phyloP scores from a whole-genome alignment of 1,140 invertebrate genomes.

The Eciton burchellii region DNA sequence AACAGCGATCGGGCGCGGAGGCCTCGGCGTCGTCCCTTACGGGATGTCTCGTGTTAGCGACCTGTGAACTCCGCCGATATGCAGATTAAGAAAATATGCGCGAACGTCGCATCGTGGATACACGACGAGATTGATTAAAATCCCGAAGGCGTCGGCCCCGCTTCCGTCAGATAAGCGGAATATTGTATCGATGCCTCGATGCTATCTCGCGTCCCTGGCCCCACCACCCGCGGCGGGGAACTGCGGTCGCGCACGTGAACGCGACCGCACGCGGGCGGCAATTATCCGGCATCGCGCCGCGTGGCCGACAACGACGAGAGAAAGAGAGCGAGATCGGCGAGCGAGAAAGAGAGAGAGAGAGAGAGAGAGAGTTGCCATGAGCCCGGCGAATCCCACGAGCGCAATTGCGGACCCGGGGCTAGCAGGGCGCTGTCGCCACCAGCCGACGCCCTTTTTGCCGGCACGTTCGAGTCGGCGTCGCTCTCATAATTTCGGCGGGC shows the following conservation, averaged over 20 bases:
- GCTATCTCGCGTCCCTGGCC: conserved; percentile 2
- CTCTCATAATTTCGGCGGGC: conserved; percentile 52
- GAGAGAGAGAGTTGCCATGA: conserved; percentile 51
- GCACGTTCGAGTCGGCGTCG: conserved; percentile 55
- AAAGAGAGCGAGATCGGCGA: conserved; percentile 1
- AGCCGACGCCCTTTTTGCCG: conserved; percentile 67
- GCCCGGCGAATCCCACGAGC: conserved; percentile 63
- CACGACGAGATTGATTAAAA: conserved; percentile 28
- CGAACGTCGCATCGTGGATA: not conserved
- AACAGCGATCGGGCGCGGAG: not conserved
- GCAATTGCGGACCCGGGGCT: conserved; percentile 63
- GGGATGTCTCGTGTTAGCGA: not conserved
- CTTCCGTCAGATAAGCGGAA: conserved; percentile 18
- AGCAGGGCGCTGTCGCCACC: conserved; percentile 66
- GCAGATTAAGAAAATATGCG: too few species aligned
- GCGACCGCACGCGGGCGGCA: conserved; percentile 65
- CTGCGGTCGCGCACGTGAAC: conserved; percentile 61
- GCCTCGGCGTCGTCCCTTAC: too few species aligned
- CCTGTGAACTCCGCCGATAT: too few species aligned
- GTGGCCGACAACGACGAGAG: conserved; percentile 60
- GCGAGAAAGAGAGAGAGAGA: conserved; percentile 26
- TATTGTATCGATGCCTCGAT: conserved; percentile 37
- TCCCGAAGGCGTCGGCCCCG: not conserved
- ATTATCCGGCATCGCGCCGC: conserved; percentile 63
- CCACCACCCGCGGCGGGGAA: conserved; percentile 29